These are phyloP conservation scores for Amblyraja radiata DNA, from an alignment of 2,797 vertebrate species.

Conservation along the genomic window DNA sequence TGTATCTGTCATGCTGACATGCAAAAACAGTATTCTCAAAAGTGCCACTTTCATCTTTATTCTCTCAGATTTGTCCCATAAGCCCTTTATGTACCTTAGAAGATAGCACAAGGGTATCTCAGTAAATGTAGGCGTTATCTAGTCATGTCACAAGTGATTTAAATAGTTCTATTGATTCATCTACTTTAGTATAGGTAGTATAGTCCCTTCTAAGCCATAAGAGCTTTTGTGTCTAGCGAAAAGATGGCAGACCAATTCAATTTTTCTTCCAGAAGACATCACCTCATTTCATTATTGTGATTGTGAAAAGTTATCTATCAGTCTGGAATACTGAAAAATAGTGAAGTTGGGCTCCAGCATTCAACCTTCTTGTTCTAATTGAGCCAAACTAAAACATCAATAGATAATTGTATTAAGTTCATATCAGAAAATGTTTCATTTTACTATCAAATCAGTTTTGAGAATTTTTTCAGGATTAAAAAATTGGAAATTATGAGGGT, in stretches of 20 bases:
- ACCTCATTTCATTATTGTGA: neutral
- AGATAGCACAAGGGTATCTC: neutral
- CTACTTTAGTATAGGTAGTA: neutral
- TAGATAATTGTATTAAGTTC: neutral
- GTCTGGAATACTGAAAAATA: neutral
- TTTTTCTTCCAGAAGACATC: neutral
- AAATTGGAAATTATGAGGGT: neutral
- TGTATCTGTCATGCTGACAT: neutral
- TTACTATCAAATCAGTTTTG: slow-evolving; percentile 1
- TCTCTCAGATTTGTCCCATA: neutral
- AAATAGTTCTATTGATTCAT: neutral
- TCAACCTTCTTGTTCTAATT: neutral
- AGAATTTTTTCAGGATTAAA: neutral
- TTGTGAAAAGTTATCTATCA: neutral
- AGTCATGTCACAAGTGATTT: neutral
- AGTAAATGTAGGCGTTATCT: neutral
- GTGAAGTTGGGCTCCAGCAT: neutral
- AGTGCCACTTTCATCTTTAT: neutral
- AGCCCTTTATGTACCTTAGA: neutral
- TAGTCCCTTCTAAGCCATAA: neutral
- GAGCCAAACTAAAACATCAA: neutral
- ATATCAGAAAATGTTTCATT: slow-evolving; percentile 3
- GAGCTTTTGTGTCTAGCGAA: neutral
- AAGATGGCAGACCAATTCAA: neutral
- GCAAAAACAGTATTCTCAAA: neutral